A percentile compares a stretch with the other conserved stretches of the same genome.
Evolutionary conservation across 2,888 invertebrate genomes (phyloP).

Genomic region (Parnassius apollo): DNA sequence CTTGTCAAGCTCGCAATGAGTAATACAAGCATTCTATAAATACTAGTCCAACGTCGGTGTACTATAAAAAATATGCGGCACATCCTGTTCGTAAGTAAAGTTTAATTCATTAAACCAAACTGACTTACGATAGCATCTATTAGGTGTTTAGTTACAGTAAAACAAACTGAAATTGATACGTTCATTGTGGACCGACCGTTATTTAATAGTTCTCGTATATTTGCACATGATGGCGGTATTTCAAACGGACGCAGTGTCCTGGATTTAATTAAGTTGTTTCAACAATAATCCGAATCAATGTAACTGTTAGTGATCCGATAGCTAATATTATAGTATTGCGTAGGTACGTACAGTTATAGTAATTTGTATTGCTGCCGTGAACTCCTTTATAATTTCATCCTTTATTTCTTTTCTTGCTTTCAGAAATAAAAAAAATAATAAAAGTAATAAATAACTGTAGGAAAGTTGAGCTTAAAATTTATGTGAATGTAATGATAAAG

Average conservation of each 20-base stretch:
- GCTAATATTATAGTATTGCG: conserved; percentile 6
- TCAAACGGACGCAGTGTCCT: conserved; percentile 50
- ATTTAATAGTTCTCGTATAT: conserved; percentile 52
- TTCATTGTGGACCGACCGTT: conserved; percentile 52
- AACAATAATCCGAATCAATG: conserved; percentile 26
- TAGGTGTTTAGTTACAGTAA: conserved; percentile 27
- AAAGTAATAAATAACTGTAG: no score
- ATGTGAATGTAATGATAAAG: no score
- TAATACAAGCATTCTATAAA: conserved; percentile 19
- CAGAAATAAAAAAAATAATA: no score
- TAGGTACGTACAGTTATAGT: conserved; percentile 7
- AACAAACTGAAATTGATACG: conserved; percentile 42
- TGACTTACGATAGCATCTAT: conserved; percentile 14
- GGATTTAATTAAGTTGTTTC: conserved; percentile 40
- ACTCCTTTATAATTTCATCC: no score
- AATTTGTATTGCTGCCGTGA: conserved; percentile 1
- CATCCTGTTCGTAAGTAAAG: conserved; percentile 25
- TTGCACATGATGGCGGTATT: conserved; percentile 50
- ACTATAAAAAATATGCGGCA: conserved; percentile 22
- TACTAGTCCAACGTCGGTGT: conserved; percentile 10
- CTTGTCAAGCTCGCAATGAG: conserved; percentile 13
- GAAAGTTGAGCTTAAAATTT: no score
- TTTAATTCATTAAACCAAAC: conserved; percentile 22
- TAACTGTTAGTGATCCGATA: conserved; percentile 26
- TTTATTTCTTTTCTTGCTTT: no score